Base-by-base conservation (phyloP, 2,797 vertebrate species). In the Champsocephalus esox region DNA sequence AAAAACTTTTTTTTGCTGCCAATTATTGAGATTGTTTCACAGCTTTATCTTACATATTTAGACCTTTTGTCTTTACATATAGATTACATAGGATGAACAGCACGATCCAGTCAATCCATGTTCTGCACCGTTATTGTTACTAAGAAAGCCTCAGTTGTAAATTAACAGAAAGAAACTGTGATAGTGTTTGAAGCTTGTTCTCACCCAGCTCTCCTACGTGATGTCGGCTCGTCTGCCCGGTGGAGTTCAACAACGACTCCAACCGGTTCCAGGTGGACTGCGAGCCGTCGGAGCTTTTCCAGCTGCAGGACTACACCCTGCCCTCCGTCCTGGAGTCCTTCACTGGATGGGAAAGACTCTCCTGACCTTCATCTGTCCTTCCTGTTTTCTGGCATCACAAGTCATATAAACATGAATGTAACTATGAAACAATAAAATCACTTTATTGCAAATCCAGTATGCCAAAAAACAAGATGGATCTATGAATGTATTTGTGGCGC, bases 201-300 rank as follows among this genome's bases (percentile, higher is more conserved):
- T 12, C 67, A 59, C 78, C 62, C 84, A 99, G 98, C 94, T 99
- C 9, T 98, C 98, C 57, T 99, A 99, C 0, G 93, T 98, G 85
- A 98, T 99, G 98, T 93, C 98, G n/a, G n/a, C n/a, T 99, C 21
- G 96, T 97, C 24, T 99, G 98, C 82, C 97, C 98, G 0, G 97
- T 99, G 90, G 98, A 99, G 90, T 99, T 97, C 93, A 99, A 98
- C 94, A 99, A 96, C 0, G 98, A 99, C 90, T 96, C 96, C 88
- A 99, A 99, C 93, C 95, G 97, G 66, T 99, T 99, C 93, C 96
- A 96, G 0, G 97, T 99, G 93, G 96, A 99, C 90, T 99, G 98
- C 14, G 94, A 97, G 67, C 98, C 98, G 0, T 94, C 97, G 0
- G 97, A 99, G 57, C 95, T 99, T 2, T 99, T 98, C 91, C 97